Evolutionary conservation across 2,113 vertebrate genomes (phyloP).

Genomic region (Ascaphus truei): DNA sequence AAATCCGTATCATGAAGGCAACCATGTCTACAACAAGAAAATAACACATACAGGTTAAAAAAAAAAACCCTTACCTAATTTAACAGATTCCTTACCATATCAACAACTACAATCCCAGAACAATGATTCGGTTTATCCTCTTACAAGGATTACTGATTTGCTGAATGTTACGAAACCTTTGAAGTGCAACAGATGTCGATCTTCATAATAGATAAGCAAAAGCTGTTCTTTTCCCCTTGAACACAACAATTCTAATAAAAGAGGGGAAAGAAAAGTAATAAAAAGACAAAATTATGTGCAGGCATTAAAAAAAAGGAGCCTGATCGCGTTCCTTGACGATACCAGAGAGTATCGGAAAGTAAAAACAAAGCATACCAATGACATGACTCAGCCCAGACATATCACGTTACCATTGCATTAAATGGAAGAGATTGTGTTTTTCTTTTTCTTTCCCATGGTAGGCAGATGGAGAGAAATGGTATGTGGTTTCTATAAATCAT

Average conservation of each 20-base stretch:
- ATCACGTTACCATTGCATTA: not conserved
- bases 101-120: too few relatives aligned
- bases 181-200: constrained; percentile 43
- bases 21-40: too few relatives aligned
- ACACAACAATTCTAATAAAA: not conserved
- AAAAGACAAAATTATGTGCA: not conserved
- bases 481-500: not conserved
- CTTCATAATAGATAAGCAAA: constrained; percentile 32
- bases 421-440: not conserved
- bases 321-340: not conserved
- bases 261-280: not conserved
- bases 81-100: too few relatives aligned
- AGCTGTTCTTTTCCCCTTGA: constrained; percentile 9
- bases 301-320: not conserved
- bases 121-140: constrained; percentile 30
- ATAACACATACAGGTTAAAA: too few relatives aligned
- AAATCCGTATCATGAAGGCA: too few relatives aligned
- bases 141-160: constrained; percentile 43
- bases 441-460: constrained; percentile 4
- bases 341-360: not conserved
- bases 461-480: not conserved
- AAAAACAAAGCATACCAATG: constrained; percentile 2
- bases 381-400: constrained; percentile 5
- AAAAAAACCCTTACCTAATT: too few relatives aligned
- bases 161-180: constrained; percentile 39